Conservation (phyloP, 2,113 vertebrate genomes). For the Semnornis frantzii region DNA sequence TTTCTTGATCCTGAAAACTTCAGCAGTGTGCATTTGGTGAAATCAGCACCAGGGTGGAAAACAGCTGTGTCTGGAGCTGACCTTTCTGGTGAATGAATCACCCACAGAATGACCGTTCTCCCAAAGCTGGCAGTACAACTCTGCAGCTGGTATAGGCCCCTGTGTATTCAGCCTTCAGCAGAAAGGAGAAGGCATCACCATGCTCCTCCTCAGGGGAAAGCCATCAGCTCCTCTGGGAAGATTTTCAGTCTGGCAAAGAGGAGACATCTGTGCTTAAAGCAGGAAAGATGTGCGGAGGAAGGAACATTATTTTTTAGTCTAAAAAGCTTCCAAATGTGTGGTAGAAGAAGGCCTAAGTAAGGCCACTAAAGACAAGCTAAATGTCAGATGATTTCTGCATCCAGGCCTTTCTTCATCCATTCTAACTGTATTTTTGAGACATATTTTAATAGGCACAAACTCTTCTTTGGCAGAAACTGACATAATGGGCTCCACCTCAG, state of each 20-base stretch:
- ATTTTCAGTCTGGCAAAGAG: neutral
- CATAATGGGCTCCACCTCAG: neutral
- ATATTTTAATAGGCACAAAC: neutral
- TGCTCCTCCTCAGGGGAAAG: neutral
- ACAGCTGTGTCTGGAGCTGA: conserved; percentile 16
- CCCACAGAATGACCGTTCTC: neutral
- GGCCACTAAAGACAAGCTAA: neutral
- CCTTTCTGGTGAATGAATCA: conserved; percentile 41
- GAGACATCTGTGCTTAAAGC: neutral
- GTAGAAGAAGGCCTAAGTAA: neutral
- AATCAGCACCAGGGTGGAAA: neutral
- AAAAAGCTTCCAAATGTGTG: neutral
- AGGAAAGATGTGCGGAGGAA: neutral
- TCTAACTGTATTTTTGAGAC: neutral
- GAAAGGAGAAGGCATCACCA: neutral
- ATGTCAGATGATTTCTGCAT: neutral
- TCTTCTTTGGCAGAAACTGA: neutral
- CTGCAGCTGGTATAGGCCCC: neutral
- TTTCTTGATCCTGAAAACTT: neutral
- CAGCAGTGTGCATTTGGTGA: neutral
- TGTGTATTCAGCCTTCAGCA: neutral
- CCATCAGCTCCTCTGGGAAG: neutral
- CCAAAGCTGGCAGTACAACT: neutral
- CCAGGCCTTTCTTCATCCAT: neutral
- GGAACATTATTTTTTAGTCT: neutral